Evolutionary conservation across 2,797 vertebrate species (phyloP), one percentile per base, ranked within the genome.

Genomic region (Meriones psammophilus): DNA sequence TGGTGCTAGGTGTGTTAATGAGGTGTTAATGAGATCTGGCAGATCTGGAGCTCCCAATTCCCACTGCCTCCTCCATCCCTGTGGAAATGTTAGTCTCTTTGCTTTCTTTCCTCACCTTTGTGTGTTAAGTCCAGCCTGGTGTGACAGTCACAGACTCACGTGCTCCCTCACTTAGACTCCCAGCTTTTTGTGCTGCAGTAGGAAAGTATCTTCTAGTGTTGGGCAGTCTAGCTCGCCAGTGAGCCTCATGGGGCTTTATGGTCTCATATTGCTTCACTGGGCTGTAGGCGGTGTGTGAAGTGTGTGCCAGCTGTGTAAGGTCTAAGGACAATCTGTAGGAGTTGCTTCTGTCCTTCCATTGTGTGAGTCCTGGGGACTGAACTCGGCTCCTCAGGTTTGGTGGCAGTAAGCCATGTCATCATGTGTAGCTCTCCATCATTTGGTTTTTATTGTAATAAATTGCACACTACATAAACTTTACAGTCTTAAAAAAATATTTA

Each of bases 1-100:
- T 84, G 56, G 42, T 78, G 26, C 20, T 13, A 42, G n/a, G 42
- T 10, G 9, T 60, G 26, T 30, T 83, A 74, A 91, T 88, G 71
- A 91, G n/a, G 50, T 94, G 17, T 30, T 88, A 73, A 94, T 78
- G 80, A 94, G 28, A 39, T 71, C 74, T 69, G 86, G 33, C 66
- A 68, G 28, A 4, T 68, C 80, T 46, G 50, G 36, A 50, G 42
- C 64, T 54, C 83, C 64, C 83, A n/a, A 13, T 64, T 73, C 60
- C 39, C 77, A 79, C n/a, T 58, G 76, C 24, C 80, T 66, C 28
- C 22, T n/a, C 33, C 13, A 76, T 77, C 50, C 42, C 28, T 64
- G 71, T 76, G 78, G 58, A 66, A n/a, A 66, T 42, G 36, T 33
- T 39, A 33, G 15, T 79, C 12, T 28, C 12, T 60, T 0, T 74